A percentile compares a stretch with the other conserved stretches of the same genome.
Conservation (phyloP, 2,797 vertebrate genomes). For the Sebastes ruberrimus region DNA sequence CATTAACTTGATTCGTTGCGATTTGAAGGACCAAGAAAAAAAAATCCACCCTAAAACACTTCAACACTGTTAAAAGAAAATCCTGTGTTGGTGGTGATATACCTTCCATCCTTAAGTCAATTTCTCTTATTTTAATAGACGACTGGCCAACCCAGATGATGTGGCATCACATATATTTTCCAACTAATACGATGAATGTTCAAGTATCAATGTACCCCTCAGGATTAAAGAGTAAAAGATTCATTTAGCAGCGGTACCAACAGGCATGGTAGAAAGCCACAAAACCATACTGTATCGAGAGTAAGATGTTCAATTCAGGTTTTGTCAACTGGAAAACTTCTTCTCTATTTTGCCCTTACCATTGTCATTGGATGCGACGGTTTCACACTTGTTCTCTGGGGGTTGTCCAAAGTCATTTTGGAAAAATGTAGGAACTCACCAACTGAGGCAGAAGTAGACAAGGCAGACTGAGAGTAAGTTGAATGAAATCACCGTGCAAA, state of each 20-base stretch:
- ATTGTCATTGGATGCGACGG: neutral
- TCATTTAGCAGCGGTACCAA: neutral
- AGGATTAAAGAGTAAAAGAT: neutral
- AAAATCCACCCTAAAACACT: slow-evolving; percentile 4
- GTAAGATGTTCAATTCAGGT: neutral
- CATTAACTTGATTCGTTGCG: neutral
- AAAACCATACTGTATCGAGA: neutral
- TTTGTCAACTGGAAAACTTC: slow-evolving; percentile 5
- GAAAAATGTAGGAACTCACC: neutral
- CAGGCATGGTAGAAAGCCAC: neutral
- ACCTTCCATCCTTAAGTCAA: neutral
- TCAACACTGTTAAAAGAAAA: neutral
- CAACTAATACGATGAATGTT: neutral
- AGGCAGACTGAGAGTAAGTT: neutral
- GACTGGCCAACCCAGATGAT: neutral
- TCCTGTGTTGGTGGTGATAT: neutral
- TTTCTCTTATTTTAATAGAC: neutral
- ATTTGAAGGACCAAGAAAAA: neutral
- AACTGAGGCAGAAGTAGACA: neutral
- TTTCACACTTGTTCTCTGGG: slow-evolving; percentile 3
- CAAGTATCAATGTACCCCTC: neutral
- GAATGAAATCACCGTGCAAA: neutral
- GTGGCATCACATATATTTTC: neutral
- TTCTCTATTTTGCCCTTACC: neutral
- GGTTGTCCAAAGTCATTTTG: neutral